Evolutionary conservation across 2,888 invertebrate genomes (phyloP).

Genomic region (Pandemis heparana): DNA sequence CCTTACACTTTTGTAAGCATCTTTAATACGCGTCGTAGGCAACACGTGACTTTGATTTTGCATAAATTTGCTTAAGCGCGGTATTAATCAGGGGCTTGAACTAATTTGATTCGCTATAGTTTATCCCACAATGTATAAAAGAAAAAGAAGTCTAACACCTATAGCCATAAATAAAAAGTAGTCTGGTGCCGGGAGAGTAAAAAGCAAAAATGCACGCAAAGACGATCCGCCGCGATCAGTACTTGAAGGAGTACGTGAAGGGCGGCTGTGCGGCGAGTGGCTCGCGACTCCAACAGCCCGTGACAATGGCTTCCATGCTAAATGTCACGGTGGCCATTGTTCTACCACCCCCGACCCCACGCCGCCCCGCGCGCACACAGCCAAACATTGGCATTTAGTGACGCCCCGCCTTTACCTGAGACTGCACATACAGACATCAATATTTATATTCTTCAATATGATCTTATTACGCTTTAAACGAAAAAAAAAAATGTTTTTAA

Average conservation of each 20-base stretch:
- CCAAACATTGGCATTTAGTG: slow-evolving; percentile 77
- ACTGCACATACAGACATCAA: slow-evolving; percentile 68
- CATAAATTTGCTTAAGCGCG: slow-evolving; percentile 31
- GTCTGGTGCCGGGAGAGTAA: not conserved
- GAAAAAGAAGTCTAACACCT: not conserved
- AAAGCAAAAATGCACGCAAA: slow-evolving; percentile 38
- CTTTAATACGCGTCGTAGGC: slow-evolving; percentile 31
- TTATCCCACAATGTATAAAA: not conserved
- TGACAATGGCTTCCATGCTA: slow-evolving; percentile 84
- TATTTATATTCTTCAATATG: slow-evolving; percentile 56
- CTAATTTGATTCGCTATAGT: slow-evolving; percentile 17
- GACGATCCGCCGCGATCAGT: slow-evolving; percentile 55
- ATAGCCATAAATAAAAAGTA: not conserved
- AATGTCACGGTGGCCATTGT: slow-evolving; percentile 85
- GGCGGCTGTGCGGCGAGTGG: slow-evolving; percentile 75
- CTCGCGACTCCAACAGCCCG: slow-evolving; percentile 78
- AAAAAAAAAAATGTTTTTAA: not conserved
- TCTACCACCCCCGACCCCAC: slow-evolving; percentile 63
- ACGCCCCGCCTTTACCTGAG: slow-evolving; percentile 68
- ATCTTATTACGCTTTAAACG: not conserved
- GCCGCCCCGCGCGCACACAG: slow-evolving; percentile 55
- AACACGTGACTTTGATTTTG: slow-evolving; percentile 34
- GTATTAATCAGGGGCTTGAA: slow-evolving; percentile 24
- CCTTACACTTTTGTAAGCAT: slow-evolving; percentile 30
- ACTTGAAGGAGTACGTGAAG: slow-evolving; percentile 69